These are phyloP conservation scores for Ophion obscuratus DNA, from an alignment of 2,888 invertebrate species.

Conservation along the genomic window DNA sequence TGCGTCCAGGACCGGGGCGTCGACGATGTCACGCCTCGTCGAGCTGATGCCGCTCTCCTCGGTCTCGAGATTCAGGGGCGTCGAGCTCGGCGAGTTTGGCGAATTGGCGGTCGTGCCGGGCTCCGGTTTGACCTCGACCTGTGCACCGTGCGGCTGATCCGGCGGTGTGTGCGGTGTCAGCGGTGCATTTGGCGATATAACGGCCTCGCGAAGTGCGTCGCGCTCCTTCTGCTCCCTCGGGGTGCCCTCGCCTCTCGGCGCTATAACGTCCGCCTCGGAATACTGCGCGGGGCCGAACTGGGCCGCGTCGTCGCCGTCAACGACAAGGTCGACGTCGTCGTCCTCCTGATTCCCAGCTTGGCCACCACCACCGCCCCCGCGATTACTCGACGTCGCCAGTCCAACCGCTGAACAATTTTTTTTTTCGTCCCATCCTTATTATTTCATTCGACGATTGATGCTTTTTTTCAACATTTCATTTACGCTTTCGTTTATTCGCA, in stretches of 20 bases:
- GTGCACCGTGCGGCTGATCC: constrained; percentile 76
- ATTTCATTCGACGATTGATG: not conserved
- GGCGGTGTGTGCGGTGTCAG: constrained; percentile 78
- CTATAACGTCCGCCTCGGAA: constrained; percentile 89
- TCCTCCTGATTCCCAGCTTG: constrained; percentile 86
- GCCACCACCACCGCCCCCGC: constrained; percentile 72
- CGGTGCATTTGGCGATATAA: constrained; percentile 83
- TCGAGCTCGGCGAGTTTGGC: constrained; percentile 69
- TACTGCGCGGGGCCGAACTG: constrained; percentile 95
- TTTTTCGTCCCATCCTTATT: not conserved
- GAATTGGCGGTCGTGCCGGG: constrained; percentile 76
- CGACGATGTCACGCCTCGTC: constrained; percentile 75
- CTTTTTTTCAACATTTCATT: not conserved
- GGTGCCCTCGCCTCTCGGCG: constrained; percentile 84
- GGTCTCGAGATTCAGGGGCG: constrained; percentile 73
- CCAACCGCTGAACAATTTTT: constrained; percentile 80
- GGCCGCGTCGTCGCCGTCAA: constrained; percentile 94
- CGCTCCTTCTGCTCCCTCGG: constrained; percentile 85
- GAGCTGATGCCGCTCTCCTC: constrained; percentile 74
- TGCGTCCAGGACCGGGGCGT: constrained; percentile 88
- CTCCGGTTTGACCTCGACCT: constrained; percentile 82
- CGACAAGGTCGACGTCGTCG: constrained; percentile 90
- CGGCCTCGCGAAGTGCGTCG: constrained; percentile 86
- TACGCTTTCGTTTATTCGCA: too few species aligned
- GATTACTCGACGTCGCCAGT: constrained; percentile 83